These are phyloP conservation scores for Lates japonicus DNA, from an alignment of 2,797 vertebrate species.

Conservation along the genomic window DNA sequence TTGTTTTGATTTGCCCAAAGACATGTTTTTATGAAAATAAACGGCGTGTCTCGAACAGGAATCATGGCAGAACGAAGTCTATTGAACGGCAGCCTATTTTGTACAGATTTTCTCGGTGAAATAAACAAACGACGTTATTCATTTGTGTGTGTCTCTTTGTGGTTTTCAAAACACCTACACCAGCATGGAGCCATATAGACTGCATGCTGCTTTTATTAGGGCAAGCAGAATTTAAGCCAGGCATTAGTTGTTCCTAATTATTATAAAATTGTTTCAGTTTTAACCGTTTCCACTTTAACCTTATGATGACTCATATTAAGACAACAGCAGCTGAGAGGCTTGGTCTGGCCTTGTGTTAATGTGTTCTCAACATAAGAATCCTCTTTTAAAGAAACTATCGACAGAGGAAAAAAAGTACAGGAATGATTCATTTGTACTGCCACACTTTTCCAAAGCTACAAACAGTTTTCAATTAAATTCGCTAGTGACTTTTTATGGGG, in stretches of 20 bases:
- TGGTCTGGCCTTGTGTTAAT: background rate
- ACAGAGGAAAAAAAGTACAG: background rate
- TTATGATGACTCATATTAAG: slow-evolving; percentile 27
- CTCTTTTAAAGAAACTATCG: background rate
- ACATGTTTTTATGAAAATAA: slow-evolving; percentile 67
- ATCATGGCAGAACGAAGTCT: slow-evolving; percentile 37
- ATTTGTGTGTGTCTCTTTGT: slow-evolving; percentile 46
- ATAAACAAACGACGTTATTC: slow-evolving; percentile 65
- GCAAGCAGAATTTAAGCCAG: slow-evolving; percentile 47
- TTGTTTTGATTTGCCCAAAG: slow-evolving; percentile 64
- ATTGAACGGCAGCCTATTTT: slow-evolving; percentile 57
- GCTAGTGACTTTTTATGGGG: slow-evolving; percentile 13
- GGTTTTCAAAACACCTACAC: slow-evolving; percentile 59
- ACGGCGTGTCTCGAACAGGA: slow-evolving; percentile 51
- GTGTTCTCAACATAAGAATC: slow-evolving; percentile 6
- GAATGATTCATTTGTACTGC: slow-evolving; percentile 1
- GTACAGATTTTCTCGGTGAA: slow-evolving; percentile 66
- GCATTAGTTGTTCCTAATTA: slow-evolving; percentile 54
- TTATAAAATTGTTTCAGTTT: slow-evolving; percentile 37
- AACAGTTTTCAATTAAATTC: slow-evolving; percentile 40
- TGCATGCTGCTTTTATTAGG: slow-evolving; percentile 41
- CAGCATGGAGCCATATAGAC: slow-evolving; percentile 25
- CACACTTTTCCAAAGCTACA: background rate
- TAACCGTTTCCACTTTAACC: slow-evolving; percentile 43
- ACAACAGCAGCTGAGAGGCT: slow-evolving; percentile 17